A percentile compares a stretch with the other conserved stretches of the same genome.
Evolutionary conservation across 35 echinoderm and acorn worm species (phyloP).

Genomic region (Apostichopus japonicus): DNA sequence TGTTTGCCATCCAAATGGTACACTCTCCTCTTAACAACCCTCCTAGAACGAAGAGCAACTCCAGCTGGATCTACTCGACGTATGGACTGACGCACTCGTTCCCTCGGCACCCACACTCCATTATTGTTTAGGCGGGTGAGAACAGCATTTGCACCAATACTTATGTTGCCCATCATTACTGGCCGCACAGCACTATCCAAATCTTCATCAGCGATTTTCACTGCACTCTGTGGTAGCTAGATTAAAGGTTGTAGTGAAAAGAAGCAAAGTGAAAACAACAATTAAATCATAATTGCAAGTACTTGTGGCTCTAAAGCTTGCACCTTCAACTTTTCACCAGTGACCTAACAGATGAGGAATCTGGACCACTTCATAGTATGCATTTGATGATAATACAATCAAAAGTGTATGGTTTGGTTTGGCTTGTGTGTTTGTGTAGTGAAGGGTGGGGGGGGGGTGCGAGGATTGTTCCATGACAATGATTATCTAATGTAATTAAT

Average conservation of each 20-base stretch:
- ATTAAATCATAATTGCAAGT: no score
- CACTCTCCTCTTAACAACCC: background rate
- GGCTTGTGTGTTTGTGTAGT: no score
- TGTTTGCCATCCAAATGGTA: slow-evolving; percentile 21
- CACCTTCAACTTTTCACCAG: no score
- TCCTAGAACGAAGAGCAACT: background rate
- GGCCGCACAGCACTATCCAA: background rate
- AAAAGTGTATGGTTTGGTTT: no score
- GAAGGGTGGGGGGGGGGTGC: background rate
- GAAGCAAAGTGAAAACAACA: no score
- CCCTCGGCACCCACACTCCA: background rate
- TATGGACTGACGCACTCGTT: background rate
- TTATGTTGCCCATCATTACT: background rate
- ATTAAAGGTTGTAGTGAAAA: background rate
- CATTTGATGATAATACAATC: no score
- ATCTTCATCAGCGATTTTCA: background rate
- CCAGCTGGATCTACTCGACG: background rate
- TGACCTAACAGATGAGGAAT: no score
- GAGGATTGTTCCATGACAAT: background rate
- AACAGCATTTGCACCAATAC: slow-evolving; percentile 6
- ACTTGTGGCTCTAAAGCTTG: no score
- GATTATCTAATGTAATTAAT: background rate
- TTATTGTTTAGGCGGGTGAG: background rate
- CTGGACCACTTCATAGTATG: no score
- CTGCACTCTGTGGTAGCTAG: background rate